Base-by-base conservation (phyloP, 2,797 vertebrate genomes). In the Cyclopterus lumpus region DNA sequence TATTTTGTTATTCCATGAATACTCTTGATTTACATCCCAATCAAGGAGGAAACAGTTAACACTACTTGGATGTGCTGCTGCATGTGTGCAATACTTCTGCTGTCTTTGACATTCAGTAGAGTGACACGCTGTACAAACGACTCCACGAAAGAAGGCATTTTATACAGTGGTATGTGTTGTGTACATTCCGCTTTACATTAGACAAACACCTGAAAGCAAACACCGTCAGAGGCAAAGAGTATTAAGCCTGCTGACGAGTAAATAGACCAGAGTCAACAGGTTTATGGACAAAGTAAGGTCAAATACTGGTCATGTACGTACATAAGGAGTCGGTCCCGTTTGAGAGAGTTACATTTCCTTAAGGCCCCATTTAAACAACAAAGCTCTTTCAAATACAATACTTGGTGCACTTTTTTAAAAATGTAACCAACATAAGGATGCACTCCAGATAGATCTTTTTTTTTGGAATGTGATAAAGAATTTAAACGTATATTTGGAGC, bases 81-180 rank as follows among this genome's bases (percentile, higher is more conserved):
- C 67, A 54, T 53, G 75, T 82, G 83, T 82, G 89, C 81, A 85
- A 86, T 79, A 85, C 65, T 48, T 88, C 24, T 75, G 86, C 85
- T 36, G 64, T 86, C 62, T 68, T 44, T 85, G 86, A 93, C 92
- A 93, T 91, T 94, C 89, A 88, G 83, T 79, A 42, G 74, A 73
- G 75, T 86, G 88, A 84, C 72, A 61, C 40, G 48, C 77, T 80
- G 83, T 80, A 91, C 88, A 85, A 70, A 85, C 28, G 51, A 77
- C 75, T 88, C 75, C 79, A 87, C 84, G 82, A 55, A 73, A 88
- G 83, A 91, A 90, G 86, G 86, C 87, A 53, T 86, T 86, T 87
- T 73, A 75, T 85, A 86, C 84, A 86, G 84, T 86, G 79, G 64
- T 38, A 48, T 67, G 86, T 83, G 74, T 78, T 67, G 76, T 82